Percentiles rank a stretch among this genome's conserved stretches.
Evolutionary conservation across 2,888 invertebrate species (phyloP).

Genomic region (Polydrusus tereticollis): DNA sequence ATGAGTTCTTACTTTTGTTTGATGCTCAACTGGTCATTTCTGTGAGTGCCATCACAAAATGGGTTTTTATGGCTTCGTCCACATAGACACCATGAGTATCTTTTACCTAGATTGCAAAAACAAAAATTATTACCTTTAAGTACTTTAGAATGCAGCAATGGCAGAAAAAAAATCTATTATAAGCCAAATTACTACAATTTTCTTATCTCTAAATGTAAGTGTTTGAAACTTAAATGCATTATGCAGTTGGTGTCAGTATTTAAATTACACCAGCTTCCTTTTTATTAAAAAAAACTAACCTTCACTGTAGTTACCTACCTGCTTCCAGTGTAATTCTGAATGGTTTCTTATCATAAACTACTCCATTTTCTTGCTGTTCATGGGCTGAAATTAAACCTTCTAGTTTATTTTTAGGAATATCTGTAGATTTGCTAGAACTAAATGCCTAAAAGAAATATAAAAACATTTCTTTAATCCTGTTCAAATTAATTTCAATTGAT

Average conservation of each 20-base stretch:
- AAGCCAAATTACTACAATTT: too few species aligned
- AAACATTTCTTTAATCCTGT: not conserved
- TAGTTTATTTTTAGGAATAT: constrained; percentile 78
- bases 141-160: too few species aligned
- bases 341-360: constrained; percentile 90
- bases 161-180: too few species aligned
- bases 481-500: not conserved
- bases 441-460: constrained; percentile 40
- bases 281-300: not conserved
- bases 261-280: too few species aligned
- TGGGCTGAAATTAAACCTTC: constrained; percentile 72
- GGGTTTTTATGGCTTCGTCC: constrained; percentile 94
- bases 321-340: constrained; percentile 81
- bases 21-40: constrained; percentile 79
- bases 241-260: too few species aligned
- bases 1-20: constrained; percentile 71
- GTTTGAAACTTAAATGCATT: not conserved
- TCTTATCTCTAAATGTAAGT: not conserved
- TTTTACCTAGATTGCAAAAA: constrained; percentile 70
- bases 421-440: constrained; percentile 61
- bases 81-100: constrained; percentile 94
- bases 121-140: too few species aligned
- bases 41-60: constrained; percentile 95
- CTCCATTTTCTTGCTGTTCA: constrained; percentile 79
- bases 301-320: constrained; percentile 69